Percentiles rank a stretch among this genome's conserved stretches.
phyloP scores from a whole-genome alignment of 2,797 vertebrate genomes.

The Semotilus atromaculatus region DNA sequence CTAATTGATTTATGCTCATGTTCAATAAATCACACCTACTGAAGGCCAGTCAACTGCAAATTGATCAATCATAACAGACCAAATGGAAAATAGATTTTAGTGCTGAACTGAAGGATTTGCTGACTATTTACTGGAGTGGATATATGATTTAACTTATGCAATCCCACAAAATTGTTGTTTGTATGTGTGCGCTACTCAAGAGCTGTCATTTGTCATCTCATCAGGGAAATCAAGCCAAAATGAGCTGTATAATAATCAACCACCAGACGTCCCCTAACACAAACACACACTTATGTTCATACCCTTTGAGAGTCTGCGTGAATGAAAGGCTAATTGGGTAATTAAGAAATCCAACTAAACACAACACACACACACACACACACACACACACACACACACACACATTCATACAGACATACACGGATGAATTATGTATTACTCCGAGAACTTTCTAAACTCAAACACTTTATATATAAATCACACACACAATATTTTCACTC shows the following conservation, averaged over 20 bases:
- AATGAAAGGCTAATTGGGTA: slow-evolving; percentile 67
- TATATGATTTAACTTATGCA: neutral
- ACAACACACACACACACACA: slow-evolving; percentile 23
- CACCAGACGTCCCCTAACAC: slow-evolving; percentile 4
- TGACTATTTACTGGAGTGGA: neutral
- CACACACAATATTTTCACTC: neutral
- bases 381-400: slow-evolving; percentile 32
- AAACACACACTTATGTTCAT: slow-evolving; percentile 38
- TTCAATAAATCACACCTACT: neutral
- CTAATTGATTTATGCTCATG: neutral
- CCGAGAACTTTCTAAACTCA: slow-evolving; percentile 6
- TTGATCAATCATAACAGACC: slow-evolving; percentile 7
- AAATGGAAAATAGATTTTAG: neutral
- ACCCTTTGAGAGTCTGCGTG: slow-evolving; percentile 43
- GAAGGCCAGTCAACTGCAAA: neutral
- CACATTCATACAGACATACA: slow-evolving; percentile 25
- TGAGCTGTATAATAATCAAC: slow-evolving; percentile 40
- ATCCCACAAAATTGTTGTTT: neutral
- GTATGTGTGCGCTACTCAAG: slow-evolving; percentile 17
- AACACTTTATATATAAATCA: slow-evolving; percentile 19
- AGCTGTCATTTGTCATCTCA: slow-evolving; percentile 50
- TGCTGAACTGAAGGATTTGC: neutral
- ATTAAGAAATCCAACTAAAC: slow-evolving; percentile 59
- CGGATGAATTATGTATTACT: neutral
- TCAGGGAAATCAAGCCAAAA: slow-evolving; percentile 48